Percentiles rank a stretch among this genome's conserved stretches.
Evolutionary conservation across 2,797 vertebrate species (phyloP).

Genomic region (Columba guinea): DNA sequence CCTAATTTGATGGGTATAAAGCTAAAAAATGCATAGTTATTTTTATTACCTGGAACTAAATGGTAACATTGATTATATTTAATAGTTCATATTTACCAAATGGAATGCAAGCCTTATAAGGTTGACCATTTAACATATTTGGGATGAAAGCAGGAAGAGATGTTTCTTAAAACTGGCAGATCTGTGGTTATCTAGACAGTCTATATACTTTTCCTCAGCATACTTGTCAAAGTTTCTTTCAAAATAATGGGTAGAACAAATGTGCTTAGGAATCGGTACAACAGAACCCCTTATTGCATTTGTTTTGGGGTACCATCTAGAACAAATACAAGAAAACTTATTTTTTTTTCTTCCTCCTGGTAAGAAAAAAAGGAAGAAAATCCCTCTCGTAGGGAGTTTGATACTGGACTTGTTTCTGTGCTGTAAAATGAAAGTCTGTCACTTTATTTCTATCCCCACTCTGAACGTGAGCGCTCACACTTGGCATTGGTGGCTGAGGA

Average conservation of each 20-base stretch:
- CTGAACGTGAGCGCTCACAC: rapidly evolving
- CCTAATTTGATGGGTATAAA: background rate
- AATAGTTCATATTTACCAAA: background rate
- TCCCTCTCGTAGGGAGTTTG: background rate
- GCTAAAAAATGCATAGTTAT: background rate
- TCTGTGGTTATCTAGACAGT: background rate
- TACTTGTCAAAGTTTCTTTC: background rate
- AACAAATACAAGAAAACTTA: background rate
- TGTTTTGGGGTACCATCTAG: background rate
- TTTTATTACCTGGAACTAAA: background rate
- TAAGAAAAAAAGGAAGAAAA: background rate
- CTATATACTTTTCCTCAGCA: background rate
- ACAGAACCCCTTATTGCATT: background rate
- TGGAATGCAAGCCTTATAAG: background rate
- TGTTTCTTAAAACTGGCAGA: background rate
- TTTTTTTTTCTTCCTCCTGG: background rate
- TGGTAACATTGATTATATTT: background rate
- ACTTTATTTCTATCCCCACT: background rate
- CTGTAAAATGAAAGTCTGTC: background rate
- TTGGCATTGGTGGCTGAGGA: background rate
- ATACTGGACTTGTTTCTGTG: background rate
- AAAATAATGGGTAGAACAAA: background rate
- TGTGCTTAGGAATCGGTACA: background rate
- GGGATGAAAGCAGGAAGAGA: background rate
- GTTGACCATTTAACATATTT: background rate